A percentile compares a stretch with the other conserved stretches of the same genome.
Conservation (phyloP, 2,113 vertebrate genomes). For the Macquaria australasica region DNA sequence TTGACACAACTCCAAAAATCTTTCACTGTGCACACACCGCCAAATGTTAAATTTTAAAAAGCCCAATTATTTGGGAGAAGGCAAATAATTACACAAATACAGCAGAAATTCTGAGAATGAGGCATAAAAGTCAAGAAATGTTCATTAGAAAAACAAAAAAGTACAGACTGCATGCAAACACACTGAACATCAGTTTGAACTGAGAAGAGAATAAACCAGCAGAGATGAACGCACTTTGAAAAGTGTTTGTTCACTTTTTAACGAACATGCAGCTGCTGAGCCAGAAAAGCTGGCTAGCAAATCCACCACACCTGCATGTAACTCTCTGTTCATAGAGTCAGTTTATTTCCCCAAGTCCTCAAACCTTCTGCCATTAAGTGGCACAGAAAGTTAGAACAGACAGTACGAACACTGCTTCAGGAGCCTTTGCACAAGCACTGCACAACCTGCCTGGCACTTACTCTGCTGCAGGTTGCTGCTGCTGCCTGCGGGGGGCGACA, state of each 20-base stretch:
- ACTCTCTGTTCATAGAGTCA: slow-evolving; percentile 18
- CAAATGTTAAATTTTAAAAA: neutral
- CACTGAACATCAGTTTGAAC: neutral
- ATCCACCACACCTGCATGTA: slow-evolving; percentile 31
- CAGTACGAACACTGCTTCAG: neutral
- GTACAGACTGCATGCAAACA: slow-evolving; percentile 27
- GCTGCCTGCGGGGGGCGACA: slow-evolving; percentile 78
- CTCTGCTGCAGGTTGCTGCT: slow-evolving; percentile 78
- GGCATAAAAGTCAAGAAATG: neutral
- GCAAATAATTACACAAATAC: neutral
- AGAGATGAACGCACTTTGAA: neutral
- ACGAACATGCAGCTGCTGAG: slow-evolving; percentile 37
- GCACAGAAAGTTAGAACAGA: neutral
- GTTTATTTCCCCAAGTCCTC: neutral
- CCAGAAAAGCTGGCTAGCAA: slow-evolving; percentile 4
- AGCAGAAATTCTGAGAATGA: neutral
- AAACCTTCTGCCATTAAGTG: neutral
- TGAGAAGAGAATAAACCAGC: neutral
- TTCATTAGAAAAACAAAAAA: neutral
- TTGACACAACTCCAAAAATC: neutral
- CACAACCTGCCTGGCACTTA: slow-evolving; percentile 69
- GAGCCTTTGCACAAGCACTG: slow-evolving; percentile 24
- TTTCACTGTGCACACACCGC: slow-evolving; percentile 1
- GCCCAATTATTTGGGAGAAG: neutral
- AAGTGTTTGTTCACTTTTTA: neutral